Percentiles rank a stretch among this genome's conserved stretches.
phyloP scores from a whole-genome alignment of 2,888 invertebrate species.

The Callinectes sapidus region DNA sequence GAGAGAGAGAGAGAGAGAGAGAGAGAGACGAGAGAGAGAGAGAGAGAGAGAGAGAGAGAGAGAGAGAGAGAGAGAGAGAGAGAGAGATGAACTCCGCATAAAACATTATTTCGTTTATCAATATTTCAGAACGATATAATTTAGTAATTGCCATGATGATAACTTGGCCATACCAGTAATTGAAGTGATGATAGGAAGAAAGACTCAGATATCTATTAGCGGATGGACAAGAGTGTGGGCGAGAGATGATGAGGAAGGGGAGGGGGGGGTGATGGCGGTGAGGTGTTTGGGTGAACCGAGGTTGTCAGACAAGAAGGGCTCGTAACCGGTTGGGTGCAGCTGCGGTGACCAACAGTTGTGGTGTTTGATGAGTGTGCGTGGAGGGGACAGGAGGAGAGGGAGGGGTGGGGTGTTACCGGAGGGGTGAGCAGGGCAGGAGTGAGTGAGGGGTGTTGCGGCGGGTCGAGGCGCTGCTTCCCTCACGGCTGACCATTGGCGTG shows the following conservation, averaged over 20 bases:
- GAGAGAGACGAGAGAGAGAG: conserved; percentile 44
- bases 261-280: background rate
- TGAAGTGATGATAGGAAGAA: background rate
- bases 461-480: background rate
- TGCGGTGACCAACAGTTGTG: conserved; percentile 16
- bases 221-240: background rate
- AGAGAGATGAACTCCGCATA: background rate
- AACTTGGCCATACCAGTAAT: background rate
- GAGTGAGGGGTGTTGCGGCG: background rate
- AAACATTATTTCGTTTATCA: background rate
- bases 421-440: background rate
- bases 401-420: background rate
- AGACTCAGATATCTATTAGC: background rate
- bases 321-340: conserved; percentile 46
- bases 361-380: background rate
- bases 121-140: background rate
- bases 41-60: conserved; percentile 38
- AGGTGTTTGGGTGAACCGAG: conserved; percentile 26
- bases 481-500: conserved; percentile 14
- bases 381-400: background rate
- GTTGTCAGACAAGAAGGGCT: conserved; percentile 26
- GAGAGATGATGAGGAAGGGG: background rate
- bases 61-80: conserved; percentile 38
- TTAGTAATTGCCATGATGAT: background rate
- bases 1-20: conserved; percentile 38